Conservation (phyloP, 2,797 vertebrate species). For the Thalassophryne amazonica region DNA sequence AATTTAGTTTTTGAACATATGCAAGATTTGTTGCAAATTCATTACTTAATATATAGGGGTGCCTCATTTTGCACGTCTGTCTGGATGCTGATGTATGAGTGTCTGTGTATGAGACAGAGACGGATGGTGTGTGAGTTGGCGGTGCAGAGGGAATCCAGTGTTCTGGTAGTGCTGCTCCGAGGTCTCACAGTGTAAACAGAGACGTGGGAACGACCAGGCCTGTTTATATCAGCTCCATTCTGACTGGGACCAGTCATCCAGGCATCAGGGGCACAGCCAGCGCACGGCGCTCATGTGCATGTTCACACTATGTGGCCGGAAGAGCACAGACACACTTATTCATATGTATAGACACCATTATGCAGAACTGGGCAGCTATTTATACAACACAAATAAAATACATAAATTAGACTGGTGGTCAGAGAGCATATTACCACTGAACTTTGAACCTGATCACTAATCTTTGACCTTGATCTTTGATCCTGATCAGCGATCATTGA, state of each 20-base stretch:
- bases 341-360: neutral
- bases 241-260: constrained; percentile 68
- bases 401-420: too few species aligned
- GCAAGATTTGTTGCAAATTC: too few species aligned
- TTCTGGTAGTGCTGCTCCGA: constrained; percentile 63
- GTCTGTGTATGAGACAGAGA: constrained; percentile 47
- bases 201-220: constrained; percentile 78
- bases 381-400: too few species aligned
- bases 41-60: too few species aligned
- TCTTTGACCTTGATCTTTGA: too few species aligned
- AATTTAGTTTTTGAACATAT: too few species aligned
- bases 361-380: neutral
- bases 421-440: too few species aligned
- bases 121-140: constrained; percentile 60
- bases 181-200: constrained; percentile 79
- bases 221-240: constrained; percentile 79
- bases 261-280: constrained; percentile 45
- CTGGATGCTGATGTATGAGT: constrained; percentile 3
- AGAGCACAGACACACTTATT: neutral
- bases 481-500: too few species aligned
- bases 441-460: too few species aligned
- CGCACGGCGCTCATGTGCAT: constrained; percentile 1
- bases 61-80: too few species aligned
- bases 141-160: constrained; percentile 62
- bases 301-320: too few species aligned